Evolutionary conservation across 2,888 invertebrate genomes (phyloP).

Genomic region (Amblyjoppa proteus): DNA sequence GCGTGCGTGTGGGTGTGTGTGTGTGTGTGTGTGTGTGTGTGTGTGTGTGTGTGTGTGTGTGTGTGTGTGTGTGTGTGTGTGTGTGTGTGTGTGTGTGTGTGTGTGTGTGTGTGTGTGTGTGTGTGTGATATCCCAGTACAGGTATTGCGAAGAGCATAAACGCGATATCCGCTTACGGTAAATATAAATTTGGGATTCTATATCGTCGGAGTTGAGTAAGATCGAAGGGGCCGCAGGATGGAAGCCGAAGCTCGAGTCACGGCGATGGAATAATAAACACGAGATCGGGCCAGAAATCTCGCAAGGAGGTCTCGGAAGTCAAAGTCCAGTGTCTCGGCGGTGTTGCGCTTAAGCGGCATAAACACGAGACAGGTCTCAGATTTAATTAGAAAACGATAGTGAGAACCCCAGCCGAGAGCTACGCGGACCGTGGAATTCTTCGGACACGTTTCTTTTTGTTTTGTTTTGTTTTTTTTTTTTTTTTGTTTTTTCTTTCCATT

Average conservation of each 20-base stretch:
- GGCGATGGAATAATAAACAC: not conserved
- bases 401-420: slow-evolving; percentile 18
- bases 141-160: not conserved
- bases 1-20: too few species aligned
- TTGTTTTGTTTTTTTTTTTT: not conserved
- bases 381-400: slow-evolving; percentile 37
- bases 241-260: not conserved
- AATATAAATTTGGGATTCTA: slow-evolving; percentile 5
- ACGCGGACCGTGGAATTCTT: slow-evolving; percentile 47
- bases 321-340: slow-evolving; percentile 14
- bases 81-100: too few species aligned
- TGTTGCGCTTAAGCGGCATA: not conserved
- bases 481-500: slow-evolving; percentile 1
- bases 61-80: too few species aligned
- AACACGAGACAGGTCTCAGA: not conserved
- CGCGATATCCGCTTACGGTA: too few species aligned
- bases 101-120: too few species aligned
- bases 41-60: too few species aligned
- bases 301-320: slow-evolving; percentile 11
- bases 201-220: not conserved
- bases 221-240: not conserved
- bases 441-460: not conserved
- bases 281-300: not conserved
- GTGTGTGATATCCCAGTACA: too few species aligned
- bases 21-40: too few species aligned